Conservation (phyloP, 2,888 invertebrate species). For the Pardosa pseudoannulata region DNA sequence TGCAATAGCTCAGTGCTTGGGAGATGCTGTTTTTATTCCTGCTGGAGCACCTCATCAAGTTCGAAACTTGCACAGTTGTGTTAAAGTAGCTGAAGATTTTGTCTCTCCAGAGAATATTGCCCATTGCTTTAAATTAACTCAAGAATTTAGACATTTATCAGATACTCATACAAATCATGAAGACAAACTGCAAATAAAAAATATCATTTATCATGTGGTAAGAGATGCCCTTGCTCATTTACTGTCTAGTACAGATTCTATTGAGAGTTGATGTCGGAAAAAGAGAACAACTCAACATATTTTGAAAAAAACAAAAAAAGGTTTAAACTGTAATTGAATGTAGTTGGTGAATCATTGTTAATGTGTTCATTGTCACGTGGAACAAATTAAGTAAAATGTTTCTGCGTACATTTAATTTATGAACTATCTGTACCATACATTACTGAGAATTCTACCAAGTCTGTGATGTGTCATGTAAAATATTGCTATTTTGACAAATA, state of each 20-base stretch:
- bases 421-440: no score
- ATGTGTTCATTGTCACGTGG: no score
- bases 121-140: slow-evolving; percentile 96
- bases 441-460: no score
- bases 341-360: no score
- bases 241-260: slow-evolving; percentile 45
- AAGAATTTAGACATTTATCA: slow-evolving; percentile 95
- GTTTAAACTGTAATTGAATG: no score
- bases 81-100: slow-evolving; percentile 98
- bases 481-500: no score
- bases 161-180: slow-evolving; percentile 97
- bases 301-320: no score
- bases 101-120: slow-evolving; percentile 98
- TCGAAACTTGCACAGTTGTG: slow-evolving; percentile 96
- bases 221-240: slow-evolving; percentile 91
- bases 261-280: slow-evolving; percentile 2
- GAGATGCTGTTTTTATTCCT: slow-evolving; percentile 99
- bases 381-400: no score
- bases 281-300: no score
- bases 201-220: slow-evolving; percentile 97
- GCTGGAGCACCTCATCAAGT: slow-evolving; percentile 99
- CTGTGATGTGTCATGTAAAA: no score
- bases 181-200: slow-evolving; percentile 98
- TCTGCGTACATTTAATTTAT: no score
- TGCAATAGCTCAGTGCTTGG: slow-evolving; percentile 96